Percentiles rank a stretch among this genome's conserved stretches.
Evolutionary conservation across 1,140 invertebrate genomes (phyloP).

Genomic region (Diuraphis noxia): DNA sequence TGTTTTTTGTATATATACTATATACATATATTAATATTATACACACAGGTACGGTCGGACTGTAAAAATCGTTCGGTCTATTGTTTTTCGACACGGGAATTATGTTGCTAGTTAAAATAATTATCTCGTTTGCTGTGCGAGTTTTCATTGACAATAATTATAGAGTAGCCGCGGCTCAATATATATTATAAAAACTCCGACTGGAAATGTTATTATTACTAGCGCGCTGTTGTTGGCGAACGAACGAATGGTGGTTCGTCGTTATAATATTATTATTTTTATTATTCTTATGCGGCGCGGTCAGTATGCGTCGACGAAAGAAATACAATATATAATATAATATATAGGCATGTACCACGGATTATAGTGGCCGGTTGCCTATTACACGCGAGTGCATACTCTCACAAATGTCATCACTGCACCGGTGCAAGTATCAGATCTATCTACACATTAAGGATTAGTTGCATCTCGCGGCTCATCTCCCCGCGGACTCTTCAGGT

Average conservation of each 20-base stretch:
- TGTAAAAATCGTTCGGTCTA: conserved; percentile 13
- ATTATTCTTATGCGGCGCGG: background rate
- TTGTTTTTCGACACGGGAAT: conserved; percentile 44
- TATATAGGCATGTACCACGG: background rate
- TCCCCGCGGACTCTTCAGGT: background rate
- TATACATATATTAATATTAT: background rate
- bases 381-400: background rate
- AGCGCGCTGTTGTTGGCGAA: background rate
- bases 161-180: conserved; percentile 33
- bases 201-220: conserved; percentile 39
- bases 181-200: background rate
- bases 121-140: conserved; percentile 46
- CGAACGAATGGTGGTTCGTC: background rate
- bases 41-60: background rate
- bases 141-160: conserved; percentile 52
- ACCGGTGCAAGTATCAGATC: background rate
- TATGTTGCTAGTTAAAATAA: conserved; percentile 48
- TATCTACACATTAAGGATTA: background rate
- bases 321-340: background rate
- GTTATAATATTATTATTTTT: background rate
- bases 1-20: background rate
- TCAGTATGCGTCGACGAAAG: background rate
- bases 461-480: background rate
- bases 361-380: background rate
- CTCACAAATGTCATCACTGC: background rate